Conservation (phyloP, 2,113 vertebrate genomes). For the Psettodes erumei region DNA sequence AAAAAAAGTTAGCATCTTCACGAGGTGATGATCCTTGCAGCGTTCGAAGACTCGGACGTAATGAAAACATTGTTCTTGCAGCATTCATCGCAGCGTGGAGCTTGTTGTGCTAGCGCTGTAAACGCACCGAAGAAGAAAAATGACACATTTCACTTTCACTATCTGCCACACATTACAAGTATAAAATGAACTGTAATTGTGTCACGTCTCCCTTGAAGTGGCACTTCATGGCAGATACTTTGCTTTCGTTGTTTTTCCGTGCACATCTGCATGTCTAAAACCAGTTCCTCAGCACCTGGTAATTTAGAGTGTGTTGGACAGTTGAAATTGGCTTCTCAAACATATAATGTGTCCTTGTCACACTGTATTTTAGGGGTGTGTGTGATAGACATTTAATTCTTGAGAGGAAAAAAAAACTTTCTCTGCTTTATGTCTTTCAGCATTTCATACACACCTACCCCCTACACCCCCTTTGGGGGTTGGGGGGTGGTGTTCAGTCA, state of each 20-base stretch:
- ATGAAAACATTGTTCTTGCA: not conserved
- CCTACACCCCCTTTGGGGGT: too few relatives aligned
- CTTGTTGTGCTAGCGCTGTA: not conserved
- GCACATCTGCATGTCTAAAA: conserved; percentile 3
- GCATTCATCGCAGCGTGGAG: not conserved
- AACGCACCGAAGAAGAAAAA: too few relatives aligned
- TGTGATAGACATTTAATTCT: conserved; percentile 54
- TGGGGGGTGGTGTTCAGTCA: too few relatives aligned
- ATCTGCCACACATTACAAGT: not conserved
- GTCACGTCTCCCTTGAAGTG: not conserved
- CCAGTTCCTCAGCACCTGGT: conserved; percentile 6
- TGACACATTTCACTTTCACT: not conserved
- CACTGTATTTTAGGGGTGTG: not conserved
- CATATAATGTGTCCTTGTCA: conserved; percentile 20
- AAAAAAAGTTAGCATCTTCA: not conserved
- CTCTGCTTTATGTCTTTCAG: not conserved
- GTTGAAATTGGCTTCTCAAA: conserved; percentile 35
- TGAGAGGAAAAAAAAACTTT: conserved; percentile 9
- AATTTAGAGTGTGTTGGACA: conserved; percentile 16
- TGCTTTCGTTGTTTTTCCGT: not conserved
- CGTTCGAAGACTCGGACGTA: not conserved
- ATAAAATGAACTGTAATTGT: not conserved
- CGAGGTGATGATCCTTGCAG: not conserved
- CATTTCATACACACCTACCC: not conserved
- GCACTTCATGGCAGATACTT: conserved; percentile 8